Evolutionary conservation across 2,888 invertebrate species (phyloP), one percentile per base, ranked within the genome.

Genomic region (Hirtodrosophila alboralis): DNA sequence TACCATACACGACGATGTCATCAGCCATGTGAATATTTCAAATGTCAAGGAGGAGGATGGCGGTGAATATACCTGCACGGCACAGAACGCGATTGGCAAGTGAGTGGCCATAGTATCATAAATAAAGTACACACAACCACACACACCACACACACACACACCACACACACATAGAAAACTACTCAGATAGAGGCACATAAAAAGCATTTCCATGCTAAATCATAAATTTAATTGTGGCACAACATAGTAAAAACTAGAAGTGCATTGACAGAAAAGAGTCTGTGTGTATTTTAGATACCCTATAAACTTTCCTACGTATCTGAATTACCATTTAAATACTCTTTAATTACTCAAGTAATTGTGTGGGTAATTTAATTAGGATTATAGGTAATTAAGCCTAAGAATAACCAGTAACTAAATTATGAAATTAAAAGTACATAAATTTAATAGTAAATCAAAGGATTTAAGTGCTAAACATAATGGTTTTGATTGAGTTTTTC

Each of bases 21-120:
- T 97, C 90, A 96, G 96, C 88, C 96, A 97, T 91, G 95, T 97
- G 70, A 97, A 97, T 92, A 94, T 97, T 87, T 96, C 96, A 84
- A 93, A 95, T 67, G 94, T 96, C 64, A 95, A 95, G 84, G 95
- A 96, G 75, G 96, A 96, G 92, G 97, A 97, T 91, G 96, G 97
- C 59, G 97, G 97, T 18, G 96, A 96, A 87, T 97, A 96, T 89
- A 94, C 95, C 28, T 97, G 97, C 88, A 94, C 94, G 14, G 96
- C 97, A 1, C 94, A 94, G 75, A 97, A 97, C 90, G 93, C 94
- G 45, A 95, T 96, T 52, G 96, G 96, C 40, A 94, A 93, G 90
- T 91, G 88, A 90, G 91, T 89, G 62, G 58, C 62, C 59, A 45
- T 60, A 58, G 47, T 65, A 66, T 57, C 65, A 85, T 79, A 85